Percentiles rank a stretch among this genome's conserved stretches.
Evolutionary conservation across 1,140 invertebrate genomes (phyloP).

Genomic region (Psilanteris sp.): DNA sequence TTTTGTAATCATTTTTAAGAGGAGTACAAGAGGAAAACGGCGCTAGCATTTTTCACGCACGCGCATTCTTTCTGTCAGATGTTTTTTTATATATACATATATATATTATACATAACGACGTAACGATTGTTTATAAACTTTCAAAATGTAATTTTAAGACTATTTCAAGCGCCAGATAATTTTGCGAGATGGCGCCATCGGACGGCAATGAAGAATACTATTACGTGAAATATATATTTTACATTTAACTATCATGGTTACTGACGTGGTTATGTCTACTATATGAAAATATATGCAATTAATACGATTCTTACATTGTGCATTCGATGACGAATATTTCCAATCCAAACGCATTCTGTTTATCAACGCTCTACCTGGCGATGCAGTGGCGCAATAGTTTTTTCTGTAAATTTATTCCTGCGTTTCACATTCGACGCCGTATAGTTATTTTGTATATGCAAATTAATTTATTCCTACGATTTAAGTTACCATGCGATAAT

Average conservation of each 20-base stretch:
- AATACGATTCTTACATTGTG: too few species aligned
- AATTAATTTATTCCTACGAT: slow-evolving; percentile 56
- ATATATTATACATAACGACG: slow-evolving; percentile 46
- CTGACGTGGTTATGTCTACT: too few species aligned
- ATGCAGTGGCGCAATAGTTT: too few species aligned
- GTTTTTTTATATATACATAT: slow-evolving; percentile 35
- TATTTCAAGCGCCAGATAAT: slow-evolving; percentile 12
- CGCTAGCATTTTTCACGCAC: slow-evolving; percentile 5
- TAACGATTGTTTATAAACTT: slow-evolving; percentile 46
- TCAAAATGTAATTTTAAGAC: slow-evolving; percentile 40
- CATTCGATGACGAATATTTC: too few species aligned
- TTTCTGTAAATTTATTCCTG: slow-evolving; percentile 46
- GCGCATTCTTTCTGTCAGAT: slow-evolving; percentile 25
- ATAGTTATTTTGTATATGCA: slow-evolving; percentile 58
- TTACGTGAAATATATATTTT: too few species aligned
- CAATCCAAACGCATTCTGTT: too few species aligned
- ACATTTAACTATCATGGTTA: too few species aligned
- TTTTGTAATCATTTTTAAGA: slow-evolving; percentile 39
- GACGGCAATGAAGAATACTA: too few species aligned
- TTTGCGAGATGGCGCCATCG: too few species aligned
- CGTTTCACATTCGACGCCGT: slow-evolving; percentile 23
- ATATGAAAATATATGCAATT: too few species aligned
- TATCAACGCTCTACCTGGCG: too few species aligned
- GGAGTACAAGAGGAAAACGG: background rate
- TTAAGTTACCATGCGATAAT: slow-evolving; percentile 43